These are phyloP conservation scores for Archegozetes longisetosus DNA, from an alignment of 1,140 invertebrate species.

Conservation along the genomic window DNA sequence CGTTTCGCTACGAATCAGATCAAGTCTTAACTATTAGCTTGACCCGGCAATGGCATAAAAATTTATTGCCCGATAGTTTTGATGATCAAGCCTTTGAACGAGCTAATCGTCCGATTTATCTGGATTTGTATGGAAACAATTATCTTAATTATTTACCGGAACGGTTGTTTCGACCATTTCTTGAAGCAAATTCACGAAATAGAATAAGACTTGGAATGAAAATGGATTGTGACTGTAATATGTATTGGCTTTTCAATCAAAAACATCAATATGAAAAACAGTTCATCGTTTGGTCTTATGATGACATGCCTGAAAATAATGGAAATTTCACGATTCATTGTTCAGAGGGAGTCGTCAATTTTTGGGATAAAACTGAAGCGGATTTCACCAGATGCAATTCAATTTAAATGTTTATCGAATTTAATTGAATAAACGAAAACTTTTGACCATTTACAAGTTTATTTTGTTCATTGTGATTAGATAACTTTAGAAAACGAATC, in stretches of 20 bases:
- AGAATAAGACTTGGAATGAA: neutral
- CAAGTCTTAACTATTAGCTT: neutral
- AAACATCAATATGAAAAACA: neutral
- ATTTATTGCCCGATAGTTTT: neutral
- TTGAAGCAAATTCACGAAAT: conserved; percentile 1
- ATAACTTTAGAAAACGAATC: too few species aligned
- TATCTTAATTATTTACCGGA: neutral
- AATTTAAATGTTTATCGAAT: conserved; percentile 1
- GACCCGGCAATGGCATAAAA: neutral
- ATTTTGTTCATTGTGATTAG: too few species aligned
- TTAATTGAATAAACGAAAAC: too few species aligned
- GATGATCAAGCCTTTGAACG: neutral
- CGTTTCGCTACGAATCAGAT: neutral
- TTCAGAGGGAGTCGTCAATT: neutral
- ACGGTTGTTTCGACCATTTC: conserved; percentile 1
- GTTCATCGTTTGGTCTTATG: neutral
- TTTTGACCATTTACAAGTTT: too few species aligned
- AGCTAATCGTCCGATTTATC: neutral
- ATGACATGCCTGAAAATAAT: neutral
- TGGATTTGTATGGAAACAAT: conserved; percentile 1
- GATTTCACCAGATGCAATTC: neutral
- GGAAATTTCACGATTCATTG: neutral
- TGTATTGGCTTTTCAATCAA: conserved; percentile 2
- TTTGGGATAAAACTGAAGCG: neutral
- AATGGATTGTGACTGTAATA: conserved; percentile 4